Percentiles rank a stretch among this genome's conserved stretches.
phyloP scores from a whole-genome alignment of 2,888 invertebrate genomes.

The Ellobium chinense region DNA sequence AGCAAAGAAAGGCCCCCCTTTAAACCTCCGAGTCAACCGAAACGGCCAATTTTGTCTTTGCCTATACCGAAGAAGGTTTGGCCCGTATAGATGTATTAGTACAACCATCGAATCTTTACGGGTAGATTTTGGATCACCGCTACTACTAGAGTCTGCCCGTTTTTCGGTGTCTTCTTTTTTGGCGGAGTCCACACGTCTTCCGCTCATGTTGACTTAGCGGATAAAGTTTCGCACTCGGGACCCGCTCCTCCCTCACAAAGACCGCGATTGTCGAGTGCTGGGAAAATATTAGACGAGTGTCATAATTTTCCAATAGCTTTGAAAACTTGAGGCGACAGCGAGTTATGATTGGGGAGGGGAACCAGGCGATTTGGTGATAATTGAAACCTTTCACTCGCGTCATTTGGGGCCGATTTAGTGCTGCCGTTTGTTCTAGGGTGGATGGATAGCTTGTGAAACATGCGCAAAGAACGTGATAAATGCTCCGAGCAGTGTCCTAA shows the following conservation, averaged over 20 bases:
- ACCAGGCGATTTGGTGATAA: slow-evolving; percentile 38
- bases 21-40: too few species aligned
- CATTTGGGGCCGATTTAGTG: slow-evolving; percentile 25
- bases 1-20: too few species aligned
- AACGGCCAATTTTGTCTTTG: too few species aligned
- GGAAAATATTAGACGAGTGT: slow-evolving; percentile 41
- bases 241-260: slow-evolving; percentile 28
- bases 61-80: too few species aligned
- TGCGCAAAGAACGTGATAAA: slow-evolving; percentile 43
- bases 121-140: too few species aligned
- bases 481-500: slow-evolving; percentile 29
- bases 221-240: neutral
- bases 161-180: too few species aligned
- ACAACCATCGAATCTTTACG: too few species aligned
- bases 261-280: slow-evolving; percentile 30
- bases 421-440: slow-evolving; percentile 6
- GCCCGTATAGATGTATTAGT: too few species aligned
- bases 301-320: slow-evolving; percentile 14
- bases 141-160: too few species aligned
- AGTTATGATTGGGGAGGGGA: slow-evolving; percentile 40
- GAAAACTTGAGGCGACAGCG: neutral
- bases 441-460: slow-evolving; percentile 15
- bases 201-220: slow-evolving; percentile 7
- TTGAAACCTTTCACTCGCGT: slow-evolving; percentile 37
- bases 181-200: neutral